Percentiles rank a stretch among this genome's conserved stretches.
Evolutionary conservation across 2,113 vertebrate genomes (phyloP).

Genomic region (Cyprinodon brontotheroides): DNA sequence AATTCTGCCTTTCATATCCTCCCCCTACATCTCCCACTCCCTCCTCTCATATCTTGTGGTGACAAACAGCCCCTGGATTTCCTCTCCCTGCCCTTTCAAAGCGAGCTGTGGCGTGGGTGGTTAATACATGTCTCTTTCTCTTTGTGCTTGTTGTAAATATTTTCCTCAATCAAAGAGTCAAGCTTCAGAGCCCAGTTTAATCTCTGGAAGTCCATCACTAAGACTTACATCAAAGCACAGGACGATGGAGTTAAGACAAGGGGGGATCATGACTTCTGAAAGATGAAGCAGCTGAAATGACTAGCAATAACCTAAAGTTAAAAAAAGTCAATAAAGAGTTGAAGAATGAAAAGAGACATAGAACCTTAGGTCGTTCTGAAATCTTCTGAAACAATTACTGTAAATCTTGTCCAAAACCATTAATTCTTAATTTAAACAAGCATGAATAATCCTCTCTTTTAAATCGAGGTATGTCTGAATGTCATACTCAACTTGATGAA

Average conservation of each 20-base stretch:
- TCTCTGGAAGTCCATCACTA: slow-evolving; percentile 49
- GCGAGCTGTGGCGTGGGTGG: slow-evolving; percentile 51
- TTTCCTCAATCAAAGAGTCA: slow-evolving; percentile 64
- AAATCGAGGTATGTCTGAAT: not conserved
- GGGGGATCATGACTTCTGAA: not conserved
- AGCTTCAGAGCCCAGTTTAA: slow-evolving; percentile 57
- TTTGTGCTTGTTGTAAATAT: slow-evolving; percentile 57
- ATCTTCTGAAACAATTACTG: no score
- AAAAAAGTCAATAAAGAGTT: not conserved
- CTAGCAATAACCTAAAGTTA: not conserved
- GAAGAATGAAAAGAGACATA: no score
- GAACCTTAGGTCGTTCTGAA: not conserved
- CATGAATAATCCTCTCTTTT: not conserved
- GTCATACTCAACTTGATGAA: not conserved
- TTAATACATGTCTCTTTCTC: slow-evolving; percentile 28
- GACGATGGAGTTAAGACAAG: slow-evolving; percentile 40
- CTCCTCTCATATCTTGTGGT: slow-evolving; percentile 49
- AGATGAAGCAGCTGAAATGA: no score
- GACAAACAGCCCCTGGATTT: slow-evolving; percentile 57
- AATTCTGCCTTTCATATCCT: slow-evolving; percentile 50
- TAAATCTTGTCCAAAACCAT: no score
- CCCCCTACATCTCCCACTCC: slow-evolving; percentile 46
- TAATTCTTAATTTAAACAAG: not conserved
- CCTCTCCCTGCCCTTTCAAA: slow-evolving; percentile 48
- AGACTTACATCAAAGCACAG: slow-evolving; percentile 58